These are phyloP conservation scores for Muraenolepis orangiensis DNA, from an alignment of 2,797 vertebrate species.

Conservation along the genomic window DNA sequence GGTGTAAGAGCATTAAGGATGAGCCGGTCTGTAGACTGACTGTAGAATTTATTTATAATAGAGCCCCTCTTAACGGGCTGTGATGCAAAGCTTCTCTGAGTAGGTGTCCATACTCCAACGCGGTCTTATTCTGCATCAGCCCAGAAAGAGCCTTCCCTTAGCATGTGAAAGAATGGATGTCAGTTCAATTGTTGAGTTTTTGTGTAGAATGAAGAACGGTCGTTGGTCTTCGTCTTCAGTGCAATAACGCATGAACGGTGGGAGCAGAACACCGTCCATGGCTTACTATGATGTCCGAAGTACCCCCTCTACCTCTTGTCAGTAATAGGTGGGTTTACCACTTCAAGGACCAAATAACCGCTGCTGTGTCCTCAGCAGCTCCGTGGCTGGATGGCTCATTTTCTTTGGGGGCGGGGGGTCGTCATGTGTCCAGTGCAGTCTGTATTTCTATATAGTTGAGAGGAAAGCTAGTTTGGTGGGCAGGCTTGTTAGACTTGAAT, in stretches of 20 bases:
- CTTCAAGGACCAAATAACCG: conserved; percentile 55
- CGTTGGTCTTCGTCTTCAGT: conserved; percentile 38
- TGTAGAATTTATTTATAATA: neutral
- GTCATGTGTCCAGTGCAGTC: neutral
- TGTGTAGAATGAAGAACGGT: conserved; percentile 11
- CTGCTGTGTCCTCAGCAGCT: conserved; percentile 7
- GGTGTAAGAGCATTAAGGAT: neutral
- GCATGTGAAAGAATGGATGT: conserved; percentile 50
- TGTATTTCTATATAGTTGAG: neutral
- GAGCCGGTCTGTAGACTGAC: neutral
- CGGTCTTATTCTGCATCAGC: neutral
- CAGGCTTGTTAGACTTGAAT: neutral
- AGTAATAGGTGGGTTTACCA: neutral
- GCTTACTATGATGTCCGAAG: conserved; percentile 44
- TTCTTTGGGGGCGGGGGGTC: too few relatives aligned
- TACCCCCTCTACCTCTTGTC: conserved; percentile 3
- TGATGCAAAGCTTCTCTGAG: conserved; percentile 9
- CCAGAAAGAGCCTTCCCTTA: conserved; percentile 32
- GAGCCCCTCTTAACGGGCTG: neutral
- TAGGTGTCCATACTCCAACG: neutral
- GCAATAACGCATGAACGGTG: conserved; percentile 33
- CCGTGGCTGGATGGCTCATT: neutral
- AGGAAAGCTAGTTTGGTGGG: neutral
- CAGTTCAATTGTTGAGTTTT: conserved; percentile 30
- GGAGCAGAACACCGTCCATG: conserved; percentile 32